These are phyloP conservation scores for Apotomis betuletana DNA, from an alignment of 2,888 invertebrate species.

Conservation along the genomic window DNA sequence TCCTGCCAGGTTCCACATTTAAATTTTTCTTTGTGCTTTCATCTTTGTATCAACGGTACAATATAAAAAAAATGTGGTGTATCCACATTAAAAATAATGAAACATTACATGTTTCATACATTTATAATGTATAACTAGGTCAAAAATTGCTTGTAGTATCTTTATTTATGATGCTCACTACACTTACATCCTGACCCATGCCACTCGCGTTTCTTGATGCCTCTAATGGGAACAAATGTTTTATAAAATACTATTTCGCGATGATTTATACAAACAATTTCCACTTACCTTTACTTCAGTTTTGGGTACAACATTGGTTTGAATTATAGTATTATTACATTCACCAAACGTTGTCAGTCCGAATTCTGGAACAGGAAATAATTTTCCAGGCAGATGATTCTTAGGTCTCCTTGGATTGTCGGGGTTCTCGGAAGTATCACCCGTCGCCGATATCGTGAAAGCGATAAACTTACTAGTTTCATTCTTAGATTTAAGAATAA, in stretches of 20 bases:
- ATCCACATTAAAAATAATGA: too few species aligned
- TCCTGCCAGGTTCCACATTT: too few species aligned
- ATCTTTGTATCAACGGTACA: too few species aligned
- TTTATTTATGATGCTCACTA: too few species aligned
- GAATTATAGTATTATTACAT: slow-evolving; percentile 69
- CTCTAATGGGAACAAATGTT: too few species aligned
- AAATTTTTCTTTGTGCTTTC: too few species aligned
- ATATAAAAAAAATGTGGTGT: too few species aligned
- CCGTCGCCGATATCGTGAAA: slow-evolving; percentile 69
- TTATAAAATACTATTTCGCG: not conserved
- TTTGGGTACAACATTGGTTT: slow-evolving; percentile 70
- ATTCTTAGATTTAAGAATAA: slow-evolving; percentile 44
- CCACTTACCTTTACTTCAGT: slow-evolving; percentile 63
- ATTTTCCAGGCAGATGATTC: slow-evolving; percentile 59
- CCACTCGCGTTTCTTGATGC: too few species aligned
- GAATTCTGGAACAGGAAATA: slow-evolving; percentile 54
- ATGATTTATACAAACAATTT: not conserved
- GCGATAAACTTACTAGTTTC: slow-evolving; percentile 66
- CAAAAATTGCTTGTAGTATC: too few species aligned
- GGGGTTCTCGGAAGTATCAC: slow-evolving; percentile 60
- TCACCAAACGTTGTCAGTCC: slow-evolving; percentile 48
- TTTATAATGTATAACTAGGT: too few species aligned
- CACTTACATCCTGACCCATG: too few species aligned
- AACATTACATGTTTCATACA: too few species aligned
- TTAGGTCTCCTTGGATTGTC: slow-evolving; percentile 64